Evolutionary conservation across 2,888 invertebrate species (phyloP), one percentile per base, ranked within the genome.

Genomic region (Agrochola macilenta): DNA sequence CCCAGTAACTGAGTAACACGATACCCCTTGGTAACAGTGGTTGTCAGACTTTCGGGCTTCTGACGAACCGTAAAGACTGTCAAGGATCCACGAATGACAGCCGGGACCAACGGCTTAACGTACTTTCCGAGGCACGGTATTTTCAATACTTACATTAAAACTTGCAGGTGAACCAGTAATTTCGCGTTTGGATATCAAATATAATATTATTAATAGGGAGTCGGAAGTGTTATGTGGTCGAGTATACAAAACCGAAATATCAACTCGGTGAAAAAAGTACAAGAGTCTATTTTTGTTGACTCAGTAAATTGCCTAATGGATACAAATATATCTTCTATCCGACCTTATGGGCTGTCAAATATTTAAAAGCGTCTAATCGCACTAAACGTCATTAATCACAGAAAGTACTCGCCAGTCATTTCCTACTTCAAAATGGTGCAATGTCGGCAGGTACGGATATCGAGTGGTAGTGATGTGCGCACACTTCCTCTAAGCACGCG

Each of bases 351-450:
- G 72, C 83, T 80, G 75, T 84, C 84, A 80, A 81, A 79, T 78
- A 79, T 79, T 78, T 77, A 80, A 35, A 35, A 72, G 74, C 46
- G 57, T 63, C 43, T 81, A 88, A 83, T 84, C 79, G 81, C 78
- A 84, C 49, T 76, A 81, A 76, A 78, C 69, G 78, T 83, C 88
- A 90, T 92, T 90, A 92, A 91, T 92, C 91, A 91, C 76, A 49
- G 83, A 85, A 82, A 89, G 74, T 85, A 85, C 87, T 89, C 60
- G 78, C 86, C 66, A 88, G 88, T 92, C 92, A 92, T 88, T 92
- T 91, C 92, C 92, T 89, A 87, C 84, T 90, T 78, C 78, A 84
- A 87, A 88, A 85, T 87, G 85, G 88, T 88, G 87, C 72, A 84
- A 81, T 75, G 73, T 69, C 64, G 65, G 69, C 69, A 75, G 86